These are phyloP conservation scores for Anaspis maculata DNA, from an alignment of 2,888 invertebrate genomes.

Conservation along the genomic window DNA sequence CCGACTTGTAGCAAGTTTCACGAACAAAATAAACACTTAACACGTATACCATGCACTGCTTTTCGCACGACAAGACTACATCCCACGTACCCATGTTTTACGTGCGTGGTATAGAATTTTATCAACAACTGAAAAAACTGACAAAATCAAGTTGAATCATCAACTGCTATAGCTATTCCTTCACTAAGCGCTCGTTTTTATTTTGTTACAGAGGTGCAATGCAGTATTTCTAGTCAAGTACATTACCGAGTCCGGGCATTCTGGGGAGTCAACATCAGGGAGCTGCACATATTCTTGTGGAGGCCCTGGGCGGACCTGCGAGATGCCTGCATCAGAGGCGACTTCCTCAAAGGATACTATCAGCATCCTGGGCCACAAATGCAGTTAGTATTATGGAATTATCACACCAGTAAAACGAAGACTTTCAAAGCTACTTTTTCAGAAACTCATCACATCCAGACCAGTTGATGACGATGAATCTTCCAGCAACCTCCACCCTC, in stretches of 20 bases:
- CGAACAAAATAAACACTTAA: too few species aligned
- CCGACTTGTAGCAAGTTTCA: too few species aligned
- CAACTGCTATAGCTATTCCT: neutral
- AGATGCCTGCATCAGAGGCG: conserved; percentile 53
- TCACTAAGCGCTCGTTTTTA: neutral
- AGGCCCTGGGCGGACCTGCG: conserved; percentile 58
- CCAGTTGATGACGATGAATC: conserved; percentile 52
- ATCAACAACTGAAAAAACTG: too few species aligned
- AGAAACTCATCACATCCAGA: conserved; percentile 62
- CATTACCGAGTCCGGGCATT: conserved; percentile 65
- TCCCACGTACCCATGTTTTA: too few species aligned
- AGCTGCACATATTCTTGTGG: conserved; percentile 69
- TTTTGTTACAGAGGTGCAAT: conserved; percentile 55
- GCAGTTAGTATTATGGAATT: conserved; percentile 33
- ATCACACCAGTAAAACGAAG: neutral
- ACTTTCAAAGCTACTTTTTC: too few species aligned
- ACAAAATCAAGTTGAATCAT: too few species aligned
- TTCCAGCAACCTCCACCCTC: conserved; percentile 53
- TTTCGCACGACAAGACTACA: too few species aligned
- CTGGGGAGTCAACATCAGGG: conserved; percentile 73
- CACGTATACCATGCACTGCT: too few species aligned
- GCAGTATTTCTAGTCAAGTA: conserved; percentile 66
- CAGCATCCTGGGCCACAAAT: conserved; percentile 34
- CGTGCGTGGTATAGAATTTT: too few species aligned
- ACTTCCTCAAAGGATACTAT: conserved; percentile 47